Percentiles rank a stretch among this genome's conserved stretches.
phyloP scores from a whole-genome alignment of 2,797 vertebrate genomes.

The Pseudocheirus occidentalis region DNA sequence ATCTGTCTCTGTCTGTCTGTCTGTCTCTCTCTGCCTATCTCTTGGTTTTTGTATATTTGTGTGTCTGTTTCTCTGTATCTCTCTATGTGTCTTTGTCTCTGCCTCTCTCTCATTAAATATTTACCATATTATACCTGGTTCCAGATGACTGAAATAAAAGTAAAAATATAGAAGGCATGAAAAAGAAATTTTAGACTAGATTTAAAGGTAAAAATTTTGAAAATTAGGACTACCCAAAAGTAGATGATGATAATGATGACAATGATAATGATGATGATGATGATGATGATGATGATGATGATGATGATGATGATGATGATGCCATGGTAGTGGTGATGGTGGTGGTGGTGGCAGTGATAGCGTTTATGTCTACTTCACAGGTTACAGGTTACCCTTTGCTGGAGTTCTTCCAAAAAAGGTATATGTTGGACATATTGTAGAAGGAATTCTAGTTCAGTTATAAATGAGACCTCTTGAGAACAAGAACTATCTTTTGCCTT shows the following conservation, averaged over 20 bases:
- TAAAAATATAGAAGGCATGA: background rate
- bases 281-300: too few species aligned
- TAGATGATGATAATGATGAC: too few species aligned
- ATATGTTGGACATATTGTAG: background rate
- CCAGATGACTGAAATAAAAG: background rate
- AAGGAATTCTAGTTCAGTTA: background rate
- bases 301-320: too few species aligned
- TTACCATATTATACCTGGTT: background rate
- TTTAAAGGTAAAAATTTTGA: background rate
- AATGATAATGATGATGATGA: too few species aligned
- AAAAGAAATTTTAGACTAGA: background rate
- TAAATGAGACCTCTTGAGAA: background rate
- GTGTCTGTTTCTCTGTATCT: too few species aligned
- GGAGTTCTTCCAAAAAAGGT: background rate
- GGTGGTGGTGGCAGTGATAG: too few species aligned
- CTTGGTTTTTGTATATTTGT: background rate
- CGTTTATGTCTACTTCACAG: background rate
- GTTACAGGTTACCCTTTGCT: background rate
- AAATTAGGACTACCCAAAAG: background rate
- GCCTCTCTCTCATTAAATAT: background rate
- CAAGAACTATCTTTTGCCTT: background rate
- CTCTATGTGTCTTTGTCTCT: too few species aligned
- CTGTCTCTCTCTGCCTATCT: background rate
- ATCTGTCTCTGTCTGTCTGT: background rate
- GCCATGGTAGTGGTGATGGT: too few species aligned